These are phyloP conservation scores for Ladona fulva DNA, from an alignment of 1,140 invertebrate species.

Conservation along the genomic window DNA sequence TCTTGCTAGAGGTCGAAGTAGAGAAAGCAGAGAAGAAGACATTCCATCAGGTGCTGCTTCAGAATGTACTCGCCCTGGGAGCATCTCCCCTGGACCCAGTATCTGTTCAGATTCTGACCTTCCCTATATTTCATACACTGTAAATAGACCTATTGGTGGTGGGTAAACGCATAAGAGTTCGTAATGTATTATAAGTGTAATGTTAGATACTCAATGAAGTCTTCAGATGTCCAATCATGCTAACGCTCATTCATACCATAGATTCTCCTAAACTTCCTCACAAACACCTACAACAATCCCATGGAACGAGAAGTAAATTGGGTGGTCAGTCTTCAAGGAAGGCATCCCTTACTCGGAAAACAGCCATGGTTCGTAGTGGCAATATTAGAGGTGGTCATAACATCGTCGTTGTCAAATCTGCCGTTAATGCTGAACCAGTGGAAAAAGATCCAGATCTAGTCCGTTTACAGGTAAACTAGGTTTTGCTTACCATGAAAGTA, in stretches of 20 bases:
- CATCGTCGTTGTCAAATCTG: conserved; percentile 79
- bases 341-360: neutral
- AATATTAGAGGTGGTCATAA: conserved; percentile 42
- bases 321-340: neutral
- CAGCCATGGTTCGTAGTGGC: neutral
- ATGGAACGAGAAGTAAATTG: conserved; percentile 20
- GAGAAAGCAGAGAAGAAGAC: neutral
- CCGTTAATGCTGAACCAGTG: conserved; percentile 44
- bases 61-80: neutral
- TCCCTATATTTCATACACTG: conserved; percentile 90
- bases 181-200: no score
- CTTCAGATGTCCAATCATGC: no score
- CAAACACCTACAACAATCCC: conserved; percentile 43
- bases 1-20: neutral
- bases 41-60: neutral
- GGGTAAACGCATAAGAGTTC: conserved; percentile 21
- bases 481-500: no score
- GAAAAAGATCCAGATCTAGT: conserved; percentile 74
- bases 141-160: conserved; percentile 82
- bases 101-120: conserved; percentile 83
- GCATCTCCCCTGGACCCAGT: conserved; percentile 59
- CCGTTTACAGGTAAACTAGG: conserved; percentile 54
- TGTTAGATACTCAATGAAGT: no score
- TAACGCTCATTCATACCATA: conserved; percentile 23
- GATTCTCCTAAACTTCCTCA: conserved; percentile 67